Evolutionary conservation across 1,140 invertebrate genomes (phyloP), one percentile per base, ranked within the genome.

Genomic region (Brachionus calyciflorus): DNA sequence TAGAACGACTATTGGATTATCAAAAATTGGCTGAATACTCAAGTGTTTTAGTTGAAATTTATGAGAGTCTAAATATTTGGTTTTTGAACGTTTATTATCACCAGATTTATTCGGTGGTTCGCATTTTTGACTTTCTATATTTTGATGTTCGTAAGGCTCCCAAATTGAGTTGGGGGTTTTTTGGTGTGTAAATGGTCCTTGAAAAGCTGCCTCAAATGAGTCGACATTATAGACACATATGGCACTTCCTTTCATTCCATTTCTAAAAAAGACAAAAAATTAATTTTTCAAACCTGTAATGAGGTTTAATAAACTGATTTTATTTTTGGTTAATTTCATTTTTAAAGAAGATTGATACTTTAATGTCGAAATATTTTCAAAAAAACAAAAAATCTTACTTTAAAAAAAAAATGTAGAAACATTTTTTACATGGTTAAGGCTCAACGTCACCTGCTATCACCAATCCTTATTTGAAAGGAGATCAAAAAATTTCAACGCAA

Each of bases 231-330:
- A 70, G 4, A 49, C 46, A 49, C 65, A 70, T 30, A 70, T 33
- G 2, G 65, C 65, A 17, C 44, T 49, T 51, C 65, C 65, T 49
- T 48, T 49, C 46, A 70, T 49, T 49, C 44, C 65, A 51, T 49
- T 70, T 33, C 65, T 70, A 19, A 4, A 30, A 49, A 30, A 44
- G 33, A 49, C 17, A 2, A n/a, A n/a, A n/a, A n/a, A n/a, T n/a
- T n/a, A n/a, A n/a, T n/a, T n/a, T n/a, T n/a, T 40, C 6, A 40
- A 1, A 17, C 5, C 19, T 19, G 19, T 40, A 37, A 1, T 6
- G 7, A 63, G 10, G 6, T 40, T 4, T 49, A n/a, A 49, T 49
- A 3, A 12, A n/a, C 41, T 44, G n/a, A n/a, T n/a, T n/a, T n/a
- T n/a, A n/a, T n/a, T n/a, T n/a, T n/a, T n/a, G n/a, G n/a, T n/a